phyloP scores from a whole-genome alignment of 2,113 vertebrate genomes.

The mouse (Mus musculus) region DNA sequence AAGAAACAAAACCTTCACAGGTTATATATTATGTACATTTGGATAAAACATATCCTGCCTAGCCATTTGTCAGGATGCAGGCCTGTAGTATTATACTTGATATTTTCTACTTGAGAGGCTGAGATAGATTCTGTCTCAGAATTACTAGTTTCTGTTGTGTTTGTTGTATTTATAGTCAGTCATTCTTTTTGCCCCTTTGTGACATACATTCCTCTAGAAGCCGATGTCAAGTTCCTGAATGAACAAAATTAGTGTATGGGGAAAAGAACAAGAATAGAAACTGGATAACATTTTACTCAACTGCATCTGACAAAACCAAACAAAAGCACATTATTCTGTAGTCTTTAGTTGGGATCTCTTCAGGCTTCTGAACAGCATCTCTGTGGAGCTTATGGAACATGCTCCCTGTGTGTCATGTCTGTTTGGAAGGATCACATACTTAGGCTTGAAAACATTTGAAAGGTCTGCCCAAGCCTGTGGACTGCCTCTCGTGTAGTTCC shows the following conservation, averaged over 20 bases:
- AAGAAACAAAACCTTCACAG: conserved; percentile 35
- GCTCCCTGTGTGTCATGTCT: not conserved
- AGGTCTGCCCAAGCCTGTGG: not conserved
- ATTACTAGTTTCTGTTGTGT: not conserved
- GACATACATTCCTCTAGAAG: not conserved
- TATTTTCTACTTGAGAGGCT: not conserved
- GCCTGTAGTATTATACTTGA: not conserved
- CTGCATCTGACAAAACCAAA: not conserved
- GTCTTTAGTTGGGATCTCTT: not conserved
- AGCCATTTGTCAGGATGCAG: not conserved
- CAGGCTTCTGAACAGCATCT: not conserved
- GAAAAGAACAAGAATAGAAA: not conserved
- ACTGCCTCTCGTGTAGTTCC: not conserved
- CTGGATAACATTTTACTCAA: not conserved
- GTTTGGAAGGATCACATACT: not conserved
- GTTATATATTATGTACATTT: conserved; percentile 27
- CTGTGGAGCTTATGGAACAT: not conserved
- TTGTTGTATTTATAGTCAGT: not conserved
- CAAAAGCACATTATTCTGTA: not conserved
- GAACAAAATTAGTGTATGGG: not conserved
- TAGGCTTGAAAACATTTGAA: not conserved
- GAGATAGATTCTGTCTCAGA: not conserved
- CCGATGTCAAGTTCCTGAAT: not conserved
- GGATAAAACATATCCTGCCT: conserved; percentile 33
- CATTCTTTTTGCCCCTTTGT: not conserved